These are phyloP conservation scores for Paralvinella palmiformis DNA, from an alignment of 1,140 invertebrate species.

Conservation along the genomic window DNA sequence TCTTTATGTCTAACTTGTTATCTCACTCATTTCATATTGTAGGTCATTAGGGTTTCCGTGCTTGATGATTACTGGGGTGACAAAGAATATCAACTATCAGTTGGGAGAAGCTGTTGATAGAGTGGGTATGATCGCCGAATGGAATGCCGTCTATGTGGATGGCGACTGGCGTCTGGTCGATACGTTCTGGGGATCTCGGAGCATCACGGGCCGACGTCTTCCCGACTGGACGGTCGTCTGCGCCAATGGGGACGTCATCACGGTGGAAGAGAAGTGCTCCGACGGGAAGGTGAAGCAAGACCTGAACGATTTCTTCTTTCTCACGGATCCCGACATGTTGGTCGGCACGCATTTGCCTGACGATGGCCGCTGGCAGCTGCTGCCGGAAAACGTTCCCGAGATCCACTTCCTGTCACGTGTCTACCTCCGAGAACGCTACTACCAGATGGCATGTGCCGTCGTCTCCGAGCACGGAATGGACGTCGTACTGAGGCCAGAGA, in stretches of 20 bases:
- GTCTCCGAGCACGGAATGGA: conserved; percentile 22
- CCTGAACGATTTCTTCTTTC: conserved; percentile 44
- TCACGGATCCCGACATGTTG: conserved; percentile 39
- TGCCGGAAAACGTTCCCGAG: conserved; percentile 26
- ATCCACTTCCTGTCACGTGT: conserved; percentile 29
- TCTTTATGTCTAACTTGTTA: no score
- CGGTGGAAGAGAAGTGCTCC: not conserved
- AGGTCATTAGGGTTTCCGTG: no score
- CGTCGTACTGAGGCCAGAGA: conserved; percentile 30
- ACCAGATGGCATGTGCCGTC: conserved; percentile 31
- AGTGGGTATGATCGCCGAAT: no score
- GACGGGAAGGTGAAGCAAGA: not conserved
- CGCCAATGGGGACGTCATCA: conserved; percentile 2
- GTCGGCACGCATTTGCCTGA: conserved; percentile 42
- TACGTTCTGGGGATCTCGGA: conserved; percentile 42
- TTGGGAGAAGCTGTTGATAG: no score
- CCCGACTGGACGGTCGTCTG: conserved; percentile 37
- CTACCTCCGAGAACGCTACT: conserved; percentile 39
- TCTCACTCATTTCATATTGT: no score
- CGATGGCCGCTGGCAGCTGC: conserved; percentile 37
- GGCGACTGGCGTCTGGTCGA: conserved; percentile 44
- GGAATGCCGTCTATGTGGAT: conserved; percentile 28
- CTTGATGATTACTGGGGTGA: no score
- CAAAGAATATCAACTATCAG: no score
- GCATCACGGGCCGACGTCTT: conserved; percentile 35